Conservation (phyloP, 2,797 vertebrate genomes). For the Tragopan temminckii region DNA sequence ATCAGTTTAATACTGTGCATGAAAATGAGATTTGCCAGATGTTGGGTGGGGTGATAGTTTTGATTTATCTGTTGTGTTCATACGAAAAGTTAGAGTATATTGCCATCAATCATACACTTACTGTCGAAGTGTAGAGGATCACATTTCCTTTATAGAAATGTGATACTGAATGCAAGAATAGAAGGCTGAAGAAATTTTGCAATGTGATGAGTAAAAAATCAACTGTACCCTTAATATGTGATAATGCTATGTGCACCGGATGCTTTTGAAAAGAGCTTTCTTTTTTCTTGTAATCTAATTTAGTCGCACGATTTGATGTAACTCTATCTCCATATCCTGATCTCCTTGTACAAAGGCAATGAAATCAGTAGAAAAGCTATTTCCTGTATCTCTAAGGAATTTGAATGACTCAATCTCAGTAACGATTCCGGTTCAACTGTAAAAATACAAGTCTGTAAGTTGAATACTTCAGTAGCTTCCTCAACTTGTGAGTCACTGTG, state of each 20-base stretch:
- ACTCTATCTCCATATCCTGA: neutral
- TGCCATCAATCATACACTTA: neutral
- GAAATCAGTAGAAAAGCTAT: neutral
- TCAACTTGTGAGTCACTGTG: neutral
- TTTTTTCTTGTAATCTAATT: slow-evolving; percentile 26
- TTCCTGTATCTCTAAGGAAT: neutral
- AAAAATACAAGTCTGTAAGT: neutral
- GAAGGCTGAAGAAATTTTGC: neutral
- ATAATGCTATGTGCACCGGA: neutral
- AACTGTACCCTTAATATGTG: neutral
- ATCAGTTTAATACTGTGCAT: slow-evolving; percentile 1
- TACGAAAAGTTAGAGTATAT: neutral
- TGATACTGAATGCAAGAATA: neutral
- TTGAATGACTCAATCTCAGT: neutral
- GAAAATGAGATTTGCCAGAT: neutral
- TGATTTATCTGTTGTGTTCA: neutral
- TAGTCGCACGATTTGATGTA: slow-evolving; percentile 7
- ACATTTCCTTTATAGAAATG: neutral
- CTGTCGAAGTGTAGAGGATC: neutral
- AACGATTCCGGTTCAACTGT: neutral
- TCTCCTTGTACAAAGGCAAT: neutral
- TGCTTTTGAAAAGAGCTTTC: slow-evolving; percentile 10
- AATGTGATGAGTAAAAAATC: neutral
- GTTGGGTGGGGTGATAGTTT: neutral
- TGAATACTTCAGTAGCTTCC: neutral